Evolutionary conservation across 2,888 invertebrate genomes (phyloP), one percentile per base, ranked within the genome.

Genomic region (Diabrotica balteata): DNA sequence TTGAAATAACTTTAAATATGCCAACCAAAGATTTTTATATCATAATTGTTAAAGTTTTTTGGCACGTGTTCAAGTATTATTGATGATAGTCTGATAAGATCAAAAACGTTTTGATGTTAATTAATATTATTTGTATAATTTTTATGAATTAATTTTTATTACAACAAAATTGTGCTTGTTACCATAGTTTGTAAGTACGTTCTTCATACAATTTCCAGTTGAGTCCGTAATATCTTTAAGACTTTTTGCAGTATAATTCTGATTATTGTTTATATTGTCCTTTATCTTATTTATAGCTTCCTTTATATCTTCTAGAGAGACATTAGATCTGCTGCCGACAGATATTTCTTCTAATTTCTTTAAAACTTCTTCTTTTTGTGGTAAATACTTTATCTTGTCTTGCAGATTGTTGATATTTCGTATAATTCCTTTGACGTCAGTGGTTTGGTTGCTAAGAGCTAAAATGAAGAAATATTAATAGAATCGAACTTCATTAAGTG

Each of bases 211-310:
- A 43, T 45, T 53, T 32, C 52, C 44, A 7, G 46, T 9, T 22
- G 46, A 17, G 10, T 53, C 46, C 45, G 61, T 45, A 50, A 63
- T 50, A 49, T 55, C 55, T 50, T 57, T 47, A 7, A 63, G 42
- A 50, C 50, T 44, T 10, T 42, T 63, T 10, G 44, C 44, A 4
- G 42, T 42, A 50, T 63, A 50, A 44, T 57, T 57, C 44, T 63
- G 50, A 8, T 47, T 63, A 11, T 17, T 61, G 49, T 62, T 46
- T 7, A 60, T 54, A 71, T 58, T 52, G 58, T 17, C 49, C 9
- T n/a, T 50, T 8, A 66, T 57, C 45, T 54, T 17, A 5, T 17
- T 43, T n/a, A 54, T 47, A 10, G 49, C 50, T 8, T 50, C 49
- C 10, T 50, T 11, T 10, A 63, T 42, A 44, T 57, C 57, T 45